Conservation (phyloP, 2,888 invertebrate species). For the Drosophila limbata region DNA sequence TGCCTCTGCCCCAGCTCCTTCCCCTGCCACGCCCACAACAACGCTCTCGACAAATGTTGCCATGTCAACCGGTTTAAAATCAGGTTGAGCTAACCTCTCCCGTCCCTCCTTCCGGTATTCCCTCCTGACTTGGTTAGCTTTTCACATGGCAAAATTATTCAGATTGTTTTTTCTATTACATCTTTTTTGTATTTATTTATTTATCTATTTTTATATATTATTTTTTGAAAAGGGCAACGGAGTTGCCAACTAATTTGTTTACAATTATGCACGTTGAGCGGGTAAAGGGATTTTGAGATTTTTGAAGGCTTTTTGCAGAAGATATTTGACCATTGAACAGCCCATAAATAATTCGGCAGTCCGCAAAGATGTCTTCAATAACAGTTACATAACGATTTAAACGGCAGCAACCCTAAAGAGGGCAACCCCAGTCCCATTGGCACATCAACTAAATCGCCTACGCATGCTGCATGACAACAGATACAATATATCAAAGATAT, state of each 20-base stretch:
- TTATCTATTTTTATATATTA: neutral
- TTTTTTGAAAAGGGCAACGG: conserved; percentile 26
- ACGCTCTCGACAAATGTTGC: conserved; percentile 41
- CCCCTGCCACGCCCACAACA: conserved; percentile 46
- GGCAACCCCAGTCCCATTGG: neutral
- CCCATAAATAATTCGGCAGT: conserved; percentile 28
- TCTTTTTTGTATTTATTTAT: neutral
- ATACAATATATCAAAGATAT: conserved; percentile 70
- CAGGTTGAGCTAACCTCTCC: conserved; percentile 35
- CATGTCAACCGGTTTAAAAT: conserved; percentile 54
- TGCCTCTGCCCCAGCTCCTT: conserved; percentile 18
- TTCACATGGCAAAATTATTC: conserved; percentile 8
- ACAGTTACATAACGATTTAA: conserved; percentile 56
- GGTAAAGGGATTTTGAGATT: neutral
- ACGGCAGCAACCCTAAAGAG: conserved; percentile 14
- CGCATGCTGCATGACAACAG: conserved; percentile 62
- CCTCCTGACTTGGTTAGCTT: conserved; percentile 7
- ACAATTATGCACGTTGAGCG: conserved; percentile 32
- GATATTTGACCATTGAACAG: conserved; percentile 19
- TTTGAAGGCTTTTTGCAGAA: neutral
- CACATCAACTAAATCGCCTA: conserved; percentile 63
- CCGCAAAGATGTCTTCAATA: conserved; percentile 31
- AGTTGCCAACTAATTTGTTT: conserved; percentile 25
- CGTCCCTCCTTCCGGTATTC: neutral
- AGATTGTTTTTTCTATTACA: neutral